These are phyloP conservation scores for Lochmaea capreae DNA, from an alignment of 2,888 invertebrate genomes.

Conservation along the genomic window DNA sequence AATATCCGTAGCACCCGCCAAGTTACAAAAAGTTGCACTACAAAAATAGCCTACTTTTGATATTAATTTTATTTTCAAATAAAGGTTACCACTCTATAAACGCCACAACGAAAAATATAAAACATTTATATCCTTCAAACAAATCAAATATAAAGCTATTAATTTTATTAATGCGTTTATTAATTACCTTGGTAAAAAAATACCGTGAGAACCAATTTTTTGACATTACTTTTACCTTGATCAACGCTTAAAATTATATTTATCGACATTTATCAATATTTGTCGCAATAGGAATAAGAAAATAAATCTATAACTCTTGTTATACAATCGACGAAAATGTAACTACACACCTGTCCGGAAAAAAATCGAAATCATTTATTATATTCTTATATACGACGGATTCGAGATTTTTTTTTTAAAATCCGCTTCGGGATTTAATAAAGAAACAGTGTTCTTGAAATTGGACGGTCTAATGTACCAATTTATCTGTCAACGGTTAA, in stretches of 20 bases:
- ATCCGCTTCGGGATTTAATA: not conserved
- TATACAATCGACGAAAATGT: not conserved
- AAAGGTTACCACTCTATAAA: too few relatives aligned
- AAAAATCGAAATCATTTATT: not conserved
- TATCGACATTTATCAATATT: slow-evolving; percentile 3
- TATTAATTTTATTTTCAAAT: too few relatives aligned
- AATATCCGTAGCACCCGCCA: too few relatives aligned
- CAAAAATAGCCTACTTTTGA: too few relatives aligned
- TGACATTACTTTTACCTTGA: not conserved
- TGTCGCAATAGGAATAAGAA: not conserved
- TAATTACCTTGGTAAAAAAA: not conserved
- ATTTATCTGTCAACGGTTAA: not conserved
- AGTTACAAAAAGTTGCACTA: too few relatives aligned
- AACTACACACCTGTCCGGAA: not conserved
- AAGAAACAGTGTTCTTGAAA: slow-evolving; percentile 1
- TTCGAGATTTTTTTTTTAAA: not conserved
- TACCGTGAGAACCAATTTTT: slow-evolving; percentile 3
- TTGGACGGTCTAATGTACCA: not conserved
- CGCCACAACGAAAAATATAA: not conserved
- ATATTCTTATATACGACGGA: not conserved
- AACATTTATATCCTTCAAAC: slow-evolving; percentile 1
- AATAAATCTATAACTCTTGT: not conserved
- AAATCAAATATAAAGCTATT: not conserved
- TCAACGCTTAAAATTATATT: not conserved
- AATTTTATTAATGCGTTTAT: not conserved